Evolutionary conservation across 2,113 vertebrate species (phyloP).

Genomic region (Calonectris borealis): DNA sequence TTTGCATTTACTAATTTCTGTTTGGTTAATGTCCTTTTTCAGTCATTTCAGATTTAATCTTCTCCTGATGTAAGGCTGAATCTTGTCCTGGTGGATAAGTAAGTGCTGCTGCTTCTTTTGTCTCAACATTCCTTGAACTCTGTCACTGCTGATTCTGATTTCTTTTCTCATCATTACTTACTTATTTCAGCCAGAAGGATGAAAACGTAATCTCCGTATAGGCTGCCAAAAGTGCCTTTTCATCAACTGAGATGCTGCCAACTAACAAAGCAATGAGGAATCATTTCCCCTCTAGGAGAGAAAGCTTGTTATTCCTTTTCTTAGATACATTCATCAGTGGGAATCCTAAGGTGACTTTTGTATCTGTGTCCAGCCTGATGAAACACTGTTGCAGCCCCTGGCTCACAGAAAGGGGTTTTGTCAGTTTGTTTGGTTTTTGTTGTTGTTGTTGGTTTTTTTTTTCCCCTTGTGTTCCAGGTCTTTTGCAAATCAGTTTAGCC

Average conservation of each 20-base stretch:
- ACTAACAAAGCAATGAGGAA: background rate
- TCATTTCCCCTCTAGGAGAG: background rate
- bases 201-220: background rate
- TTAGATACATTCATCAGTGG: background rate
- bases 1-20: background rate
- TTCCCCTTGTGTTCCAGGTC: fast-evolving
- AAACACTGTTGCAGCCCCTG: background rate
- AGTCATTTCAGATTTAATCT: background rate
- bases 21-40: background rate
- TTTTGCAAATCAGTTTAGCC: background rate
- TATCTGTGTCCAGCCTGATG: background rate
- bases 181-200: background rate
- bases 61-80: background rate
- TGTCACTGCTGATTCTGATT: background rate
- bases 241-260: background rate
- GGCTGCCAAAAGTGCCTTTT: conserved; percentile 18
- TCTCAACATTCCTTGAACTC: background rate
- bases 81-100: background rate
- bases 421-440: no score
- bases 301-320: background rate
- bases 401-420: background rate
- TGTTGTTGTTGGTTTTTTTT: no score
- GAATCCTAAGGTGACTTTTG: background rate
- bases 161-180: background rate
- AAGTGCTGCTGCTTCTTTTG: background rate